Base-by-base conservation (phyloP, 2,113 vertebrate species). In the Nyctibius bracteatus region DNA sequence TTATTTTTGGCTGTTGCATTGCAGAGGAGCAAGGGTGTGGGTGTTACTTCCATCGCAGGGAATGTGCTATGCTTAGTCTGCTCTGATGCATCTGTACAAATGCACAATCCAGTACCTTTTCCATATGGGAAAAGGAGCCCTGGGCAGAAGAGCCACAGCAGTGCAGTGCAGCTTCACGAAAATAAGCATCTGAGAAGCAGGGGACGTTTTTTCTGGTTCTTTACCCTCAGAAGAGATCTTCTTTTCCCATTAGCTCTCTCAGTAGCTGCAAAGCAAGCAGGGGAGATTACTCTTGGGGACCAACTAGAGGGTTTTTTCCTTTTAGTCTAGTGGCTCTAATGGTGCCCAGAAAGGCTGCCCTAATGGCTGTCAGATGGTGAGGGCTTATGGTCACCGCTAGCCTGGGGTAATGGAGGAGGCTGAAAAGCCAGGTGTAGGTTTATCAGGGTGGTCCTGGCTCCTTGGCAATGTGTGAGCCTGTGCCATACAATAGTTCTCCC, bases 51-150 rank as follows among this genome's bases (percentile, higher is more conserved):
- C 91, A 87, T 88, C 94, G 96, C 92, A 18, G 86, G 91, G 95
- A 92, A 57, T 78, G 81, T 1, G 14, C 93, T 96, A 92, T 94
- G 96, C 92, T 97, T 96, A 94, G 96, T 94, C 96, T 93, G 54
- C 63, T 92, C 81, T 94, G 86, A 90, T 90, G 88, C 95, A 94
- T 95, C 74, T 97, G 94, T 96, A 93, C 75, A 95, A 97, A 95
- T 94, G 95, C 90, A 93, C 92, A 96, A 88, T 86, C 86, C 74
- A 81, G 74, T 88, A 62, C 27, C 30, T 93, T 43, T 43, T 91
- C 92, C 88, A 86, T 94, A 91, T 94, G 90, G 86, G 65, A 52
- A 93, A 92, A 94, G 86, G 58, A 92, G 87, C 93, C 86, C 74
- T 84, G 83, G 83, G 86, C 88, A 93, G 88, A 91, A 86, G 58